Percentiles rank a stretch among this genome's conserved stretches.
phyloP scores from a whole-genome alignment of 2,888 invertebrate species.

The Spilosoma lubricipeda region DNA sequence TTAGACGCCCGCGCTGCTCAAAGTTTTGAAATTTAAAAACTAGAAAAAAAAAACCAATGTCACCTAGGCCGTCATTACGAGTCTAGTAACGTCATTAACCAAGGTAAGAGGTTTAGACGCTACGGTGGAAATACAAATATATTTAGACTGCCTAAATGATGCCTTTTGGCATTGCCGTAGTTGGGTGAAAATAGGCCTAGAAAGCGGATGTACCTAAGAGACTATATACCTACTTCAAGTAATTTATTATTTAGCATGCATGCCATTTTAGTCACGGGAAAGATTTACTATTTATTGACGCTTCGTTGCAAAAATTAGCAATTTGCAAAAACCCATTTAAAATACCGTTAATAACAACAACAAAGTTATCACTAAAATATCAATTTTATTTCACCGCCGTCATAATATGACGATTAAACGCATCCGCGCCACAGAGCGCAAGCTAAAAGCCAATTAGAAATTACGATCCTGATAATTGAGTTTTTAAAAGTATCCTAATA shows the following conservation, averaged over 20 bases:
- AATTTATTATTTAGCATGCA: background rate
- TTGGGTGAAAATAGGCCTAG: background rate
- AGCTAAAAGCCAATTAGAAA: constrained; percentile 42
- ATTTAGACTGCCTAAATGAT: no score
- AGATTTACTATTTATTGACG: background rate
- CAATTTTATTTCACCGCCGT: constrained; percentile 20
- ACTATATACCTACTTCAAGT: background rate
- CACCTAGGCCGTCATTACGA: background rate
- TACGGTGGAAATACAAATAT: no score
- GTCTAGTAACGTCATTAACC: no score
- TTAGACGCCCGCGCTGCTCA: constrained; percentile 56
- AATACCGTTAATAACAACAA: constrained; percentile 1
- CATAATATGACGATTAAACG: constrained; percentile 26
- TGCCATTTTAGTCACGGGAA: background rate
- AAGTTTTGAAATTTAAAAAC: constrained; percentile 50
- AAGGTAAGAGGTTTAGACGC: no score
- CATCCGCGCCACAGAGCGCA: constrained; percentile 7
- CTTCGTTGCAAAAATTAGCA: background rate
- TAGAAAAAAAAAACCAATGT: background rate
- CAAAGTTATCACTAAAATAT: constrained; percentile 19
- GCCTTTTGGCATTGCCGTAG: no score
- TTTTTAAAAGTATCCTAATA: constrained; percentile 27
- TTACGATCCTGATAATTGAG: constrained; percentile 31
- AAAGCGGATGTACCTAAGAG: background rate
- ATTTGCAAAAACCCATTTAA: background rate